Percentiles rank a stretch among this genome's conserved stretches.
Conservation (phyloP, 2,113 vertebrate genomes). For the Meles meles region DNA sequence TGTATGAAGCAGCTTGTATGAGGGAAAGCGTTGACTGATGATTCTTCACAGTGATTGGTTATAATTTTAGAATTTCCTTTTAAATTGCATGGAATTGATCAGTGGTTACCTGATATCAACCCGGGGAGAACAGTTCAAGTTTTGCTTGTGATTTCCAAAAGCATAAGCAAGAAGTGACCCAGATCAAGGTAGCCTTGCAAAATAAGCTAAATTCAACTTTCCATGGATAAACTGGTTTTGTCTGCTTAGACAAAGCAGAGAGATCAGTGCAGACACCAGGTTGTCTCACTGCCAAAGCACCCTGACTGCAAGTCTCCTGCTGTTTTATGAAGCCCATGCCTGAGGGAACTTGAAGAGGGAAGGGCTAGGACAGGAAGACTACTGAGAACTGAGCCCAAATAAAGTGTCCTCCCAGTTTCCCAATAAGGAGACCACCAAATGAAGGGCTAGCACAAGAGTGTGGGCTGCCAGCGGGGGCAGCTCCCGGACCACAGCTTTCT, state of each 20-base stretch:
- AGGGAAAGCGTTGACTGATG: neutral
- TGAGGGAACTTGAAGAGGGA: neutral
- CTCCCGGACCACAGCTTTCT: neutral
- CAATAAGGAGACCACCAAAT: neutral
- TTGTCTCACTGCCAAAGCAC: neutral
- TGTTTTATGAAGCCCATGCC: neutral
- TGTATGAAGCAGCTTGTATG: neutral
- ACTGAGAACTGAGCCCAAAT: neutral
- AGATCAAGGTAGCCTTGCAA: neutral
- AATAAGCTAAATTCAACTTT: neutral
- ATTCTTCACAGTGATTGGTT: neutral
- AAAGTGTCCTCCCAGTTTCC: neutral
- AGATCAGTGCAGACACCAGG: neutral
- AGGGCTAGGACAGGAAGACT: neutral
- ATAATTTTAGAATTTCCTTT: neutral
- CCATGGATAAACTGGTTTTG: neutral
- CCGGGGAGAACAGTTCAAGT: neutral
- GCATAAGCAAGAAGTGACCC: neutral
- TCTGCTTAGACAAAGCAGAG: neutral
- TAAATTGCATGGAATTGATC: neutral
- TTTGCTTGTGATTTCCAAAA: neutral
- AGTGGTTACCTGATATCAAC: neutral
- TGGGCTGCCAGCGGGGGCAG: neutral
- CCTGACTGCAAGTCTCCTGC: neutral
- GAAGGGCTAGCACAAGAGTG: neutral